A percentile compares a stretch with the other conserved stretches of the same genome.
Evolutionary conservation across 2,888 invertebrate species (phyloP).

Genomic region (Noctua fimbriata): DNA sequence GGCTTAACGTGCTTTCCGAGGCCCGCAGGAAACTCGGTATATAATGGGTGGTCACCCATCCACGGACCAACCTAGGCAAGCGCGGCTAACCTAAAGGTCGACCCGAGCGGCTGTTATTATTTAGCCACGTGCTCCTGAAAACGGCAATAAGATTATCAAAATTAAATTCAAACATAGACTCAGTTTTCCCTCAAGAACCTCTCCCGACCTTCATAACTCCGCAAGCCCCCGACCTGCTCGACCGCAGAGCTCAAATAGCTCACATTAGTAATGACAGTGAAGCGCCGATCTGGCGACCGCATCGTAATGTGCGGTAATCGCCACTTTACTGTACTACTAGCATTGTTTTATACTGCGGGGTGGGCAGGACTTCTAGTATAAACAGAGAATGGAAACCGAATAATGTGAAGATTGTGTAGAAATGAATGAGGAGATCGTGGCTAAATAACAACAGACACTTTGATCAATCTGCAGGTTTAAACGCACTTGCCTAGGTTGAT

Average conservation of each 20-base stretch:
- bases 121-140: too few relatives aligned
- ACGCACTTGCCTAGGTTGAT: too few relatives aligned
- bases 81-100: too few relatives aligned
- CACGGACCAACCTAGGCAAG: background rate
- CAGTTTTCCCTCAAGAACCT: background rate
- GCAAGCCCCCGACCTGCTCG: conserved; percentile 21
- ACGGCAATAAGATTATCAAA: background rate
- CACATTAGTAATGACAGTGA: conserved; percentile 66
- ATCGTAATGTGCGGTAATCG: conserved; percentile 74
- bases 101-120: too few relatives aligned
- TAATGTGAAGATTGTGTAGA: background rate
- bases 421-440: background rate
- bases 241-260: conserved; percentile 67
- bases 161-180: background rate
- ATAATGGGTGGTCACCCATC: too few relatives aligned
- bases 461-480: too few relatives aligned
- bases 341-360: background rate
- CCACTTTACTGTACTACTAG: conserved; percentile 50
- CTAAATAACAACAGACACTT: too few relatives aligned
- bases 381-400: background rate
- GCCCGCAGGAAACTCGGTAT: too few relatives aligned
- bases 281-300: conserved; percentile 67
- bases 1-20: too few relatives aligned
- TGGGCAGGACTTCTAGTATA: conserved; percentile 9
- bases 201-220: conserved; percentile 40